Evolutionary conservation across 2,113 vertebrate genomes (phyloP), one percentile per base, ranked within the genome.

Genomic region (Zosterops hypoxanthus): DNA sequence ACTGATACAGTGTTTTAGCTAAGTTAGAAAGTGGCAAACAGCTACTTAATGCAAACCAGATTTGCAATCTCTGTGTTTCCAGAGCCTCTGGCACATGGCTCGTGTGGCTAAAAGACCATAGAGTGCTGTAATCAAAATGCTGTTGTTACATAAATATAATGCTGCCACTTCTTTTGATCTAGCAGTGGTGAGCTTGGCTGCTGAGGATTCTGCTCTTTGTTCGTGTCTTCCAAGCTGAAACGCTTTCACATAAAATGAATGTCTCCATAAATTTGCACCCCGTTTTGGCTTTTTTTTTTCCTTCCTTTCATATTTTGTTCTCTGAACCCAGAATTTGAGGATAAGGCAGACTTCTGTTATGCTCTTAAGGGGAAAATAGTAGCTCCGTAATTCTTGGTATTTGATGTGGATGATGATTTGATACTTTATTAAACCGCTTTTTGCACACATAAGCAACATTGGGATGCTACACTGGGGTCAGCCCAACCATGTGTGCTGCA

Each of bases 21-120:
- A 23, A 86, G 50, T 85, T 87, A 85, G 95, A 90, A 95, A 91
- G 72, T 92, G 86, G 95, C 90, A 88, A 92, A 66, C 82, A 69
- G 72, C 64, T 57, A 7, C 68, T 71, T 96, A 94, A 97, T 96
- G 66, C 70, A 94, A 96, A 95, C 83, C 96, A 97, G 91, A 94
- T 94, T 96, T 96, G 86, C 42, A 92, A 33, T 93, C 90, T 89
- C 36, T 90, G 78, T 95, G 77, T 92, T 96, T 95, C 79, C 94
- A 94, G 92, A 96, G 96, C 96, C 92, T 94, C 86, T 94, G 94
- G 69, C 77, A 64, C 83, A 53, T 8, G 53, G 63, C 29, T 64
- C 12, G 4, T 60, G 39, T 90, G 92, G 92, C 88, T 90, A 66
- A 93, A 91, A 94, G 90, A 86, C 88, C 87, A 52, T 89, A 69